Percentiles rank a stretch among this genome's conserved stretches.
Conservation (phyloP, 2,113 vertebrate species). For the Lepisosteus oculatus region DNA sequence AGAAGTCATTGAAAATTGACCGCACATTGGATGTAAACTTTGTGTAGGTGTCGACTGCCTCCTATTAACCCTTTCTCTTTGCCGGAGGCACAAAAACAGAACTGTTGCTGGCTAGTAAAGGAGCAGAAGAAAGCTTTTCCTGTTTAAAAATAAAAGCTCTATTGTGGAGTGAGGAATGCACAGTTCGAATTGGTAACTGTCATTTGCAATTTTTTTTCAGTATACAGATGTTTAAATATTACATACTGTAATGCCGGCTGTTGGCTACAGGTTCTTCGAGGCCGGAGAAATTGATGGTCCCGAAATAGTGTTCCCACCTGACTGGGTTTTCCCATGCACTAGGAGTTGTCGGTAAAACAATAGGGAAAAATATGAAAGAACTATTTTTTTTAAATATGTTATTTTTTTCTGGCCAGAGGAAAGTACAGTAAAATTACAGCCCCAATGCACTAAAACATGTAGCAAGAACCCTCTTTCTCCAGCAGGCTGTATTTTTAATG, state of each 20-base stretch:
- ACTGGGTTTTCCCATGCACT: neutral
- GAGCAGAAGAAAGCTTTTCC: slow-evolving; percentile 48
- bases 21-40: slow-evolving; percentile 72
- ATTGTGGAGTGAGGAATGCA: slow-evolving; percentile 23
- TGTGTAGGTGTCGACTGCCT: slow-evolving; percentile 42
- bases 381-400: too few species aligned
- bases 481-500: too few species aligned
- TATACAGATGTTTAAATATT: slow-evolving; percentile 16
- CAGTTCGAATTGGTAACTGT: slow-evolving; percentile 22
- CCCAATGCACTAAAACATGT: too few species aligned
- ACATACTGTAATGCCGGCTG: too few species aligned
- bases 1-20: slow-evolving; percentile 95
- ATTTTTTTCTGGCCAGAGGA: too few species aligned
- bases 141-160: slow-evolving; percentile 30
- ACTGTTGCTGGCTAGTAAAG: slow-evolving; percentile 49
- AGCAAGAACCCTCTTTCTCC: too few species aligned
- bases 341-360: neutral
- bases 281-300: too few species aligned
- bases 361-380: neutral
- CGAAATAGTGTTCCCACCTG: too few species aligned
- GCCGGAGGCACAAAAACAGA: slow-evolving; percentile 47
- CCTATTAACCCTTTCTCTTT: slow-evolving; percentile 57
- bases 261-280: too few species aligned
- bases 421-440: too few species aligned
- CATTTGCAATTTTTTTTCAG: neutral